phyloP scores from a whole-genome alignment of 1,140 invertebrate genomes.

The Hyles euphorbiae region DNA sequence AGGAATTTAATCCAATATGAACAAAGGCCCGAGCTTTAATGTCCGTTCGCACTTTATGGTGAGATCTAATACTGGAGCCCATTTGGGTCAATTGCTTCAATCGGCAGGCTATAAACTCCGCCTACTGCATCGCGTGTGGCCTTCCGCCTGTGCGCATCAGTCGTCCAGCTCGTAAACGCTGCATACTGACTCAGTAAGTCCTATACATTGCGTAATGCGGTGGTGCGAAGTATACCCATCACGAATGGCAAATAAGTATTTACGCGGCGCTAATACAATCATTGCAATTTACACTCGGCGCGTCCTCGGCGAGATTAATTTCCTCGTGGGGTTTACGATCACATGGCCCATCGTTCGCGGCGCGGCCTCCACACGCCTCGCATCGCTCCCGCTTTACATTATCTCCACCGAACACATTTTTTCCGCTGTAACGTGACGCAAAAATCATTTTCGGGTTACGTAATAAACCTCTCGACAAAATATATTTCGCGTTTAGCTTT shows the following conservation, averaged over 20 bases:
- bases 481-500: conserved; percentile 23
- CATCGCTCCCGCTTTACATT: neutral
- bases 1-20: conserved; percentile 18
- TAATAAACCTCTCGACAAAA: conserved; percentile 24
- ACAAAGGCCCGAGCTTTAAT: conserved; percentile 10
- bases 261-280: too few species aligned
- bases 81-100: conserved; percentile 53
- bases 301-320: too few species aligned
- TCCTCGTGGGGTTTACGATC: neutral
- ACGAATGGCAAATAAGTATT: too few species aligned
- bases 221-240: neutral
- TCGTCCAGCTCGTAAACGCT: conserved; percentile 12
- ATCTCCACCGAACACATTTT: neutral
- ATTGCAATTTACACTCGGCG: too few species aligned
- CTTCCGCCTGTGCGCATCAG: conserved; percentile 11
- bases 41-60: conserved; percentile 30
- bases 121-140: conserved; percentile 21
- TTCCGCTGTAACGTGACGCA: conserved; percentile 7
- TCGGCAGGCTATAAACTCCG: conserved; percentile 29
- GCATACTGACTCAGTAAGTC: conserved; percentile 2
- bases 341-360: neutral
- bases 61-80: conserved; percentile 24
- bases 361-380: neutral
- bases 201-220: neutral
- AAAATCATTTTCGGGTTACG: conserved; percentile 23